Evolutionary conservation across 2,113 vertebrate genomes (phyloP), one percentile per base, ranked within the genome.

Genomic region (Eubucco bourcierii): DNA sequence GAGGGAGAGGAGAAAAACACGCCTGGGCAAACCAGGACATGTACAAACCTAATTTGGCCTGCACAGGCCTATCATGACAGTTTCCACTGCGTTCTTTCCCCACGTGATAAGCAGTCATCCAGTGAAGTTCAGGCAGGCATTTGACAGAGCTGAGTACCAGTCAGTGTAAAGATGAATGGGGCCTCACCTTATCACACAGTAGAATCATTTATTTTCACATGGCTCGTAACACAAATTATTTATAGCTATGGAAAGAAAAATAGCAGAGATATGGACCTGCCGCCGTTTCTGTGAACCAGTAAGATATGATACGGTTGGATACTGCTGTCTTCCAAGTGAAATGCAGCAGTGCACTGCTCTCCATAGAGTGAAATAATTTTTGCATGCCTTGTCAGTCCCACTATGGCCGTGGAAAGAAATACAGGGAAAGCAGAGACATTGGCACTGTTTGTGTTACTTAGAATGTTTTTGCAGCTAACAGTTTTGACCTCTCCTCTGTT

Each of bases 361-460:
- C 94, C 91, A 72, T 60, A 61, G 90, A 95, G 91, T 89, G 84
- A 95, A 96, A 97, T 97, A 95, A 94, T 95, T 97, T 97, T 92
- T 81, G 87, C 84, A 79, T 90, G 70, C 68, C 96, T 93, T 94
- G 92, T 95, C 95, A 94, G 27, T 87, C 85, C 93, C 0, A 12
- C 66, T 88, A 27, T 81, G 80, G 70, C 81, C 7, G 6, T 92
- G 94, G 93, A 95, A 95, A 95, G 97, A 96, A 96, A 96, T 96
- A 96, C 91, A 95, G 82, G 88, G 88, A 83, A 88, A 89, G 95
- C 87, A 84, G 83, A 94, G 89, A 95, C 81, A 31, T 70, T 89
- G 80, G 76, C 52, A 12, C 85, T 95, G 77, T 95, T 96, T 93
- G 80, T 93, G 66, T 89, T 91, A 90, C 84, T 85, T 82, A 81